phyloP scores from a whole-genome alignment of 2,888 invertebrate species.

The Chymomyza caudatula region DNA sequence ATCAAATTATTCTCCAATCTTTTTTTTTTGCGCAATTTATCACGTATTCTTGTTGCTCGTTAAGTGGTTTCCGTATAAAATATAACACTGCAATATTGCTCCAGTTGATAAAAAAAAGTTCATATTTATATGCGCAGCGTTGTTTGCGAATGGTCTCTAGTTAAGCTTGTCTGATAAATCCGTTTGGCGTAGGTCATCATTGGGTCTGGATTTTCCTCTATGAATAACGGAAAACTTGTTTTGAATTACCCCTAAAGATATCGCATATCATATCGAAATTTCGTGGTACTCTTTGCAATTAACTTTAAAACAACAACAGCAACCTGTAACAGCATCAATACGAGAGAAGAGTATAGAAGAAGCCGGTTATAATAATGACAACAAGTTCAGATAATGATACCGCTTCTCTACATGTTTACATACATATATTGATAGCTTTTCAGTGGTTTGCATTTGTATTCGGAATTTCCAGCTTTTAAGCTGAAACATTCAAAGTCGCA shows the following conservation, averaged over 20 bases:
- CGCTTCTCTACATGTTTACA: slow-evolving; percentile 4
- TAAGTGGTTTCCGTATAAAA: background rate
- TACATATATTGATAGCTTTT: slow-evolving; percentile 44
- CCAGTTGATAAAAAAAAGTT: too few relatives aligned
- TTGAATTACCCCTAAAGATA: background rate
- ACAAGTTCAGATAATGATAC: slow-evolving; percentile 34
- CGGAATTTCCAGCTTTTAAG: slow-evolving; percentile 66
- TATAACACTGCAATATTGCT: too few relatives aligned
- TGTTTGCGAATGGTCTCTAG: too few relatives aligned
- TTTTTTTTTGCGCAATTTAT: slow-evolving; percentile 4
- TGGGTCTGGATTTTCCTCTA: too few relatives aligned
- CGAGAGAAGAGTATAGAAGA: background rate
- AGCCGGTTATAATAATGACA: slow-evolving; percentile 10
- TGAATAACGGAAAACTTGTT: too few relatives aligned
- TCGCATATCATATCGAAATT: too few relatives aligned
- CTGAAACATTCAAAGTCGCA: slow-evolving; percentile 17
- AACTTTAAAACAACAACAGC: slow-evolving; percentile 19
- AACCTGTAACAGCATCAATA: slow-evolving; percentile 15
- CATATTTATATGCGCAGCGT: too few relatives aligned
- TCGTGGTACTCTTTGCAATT: background rate
- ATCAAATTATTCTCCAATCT: slow-evolving; percentile 5
- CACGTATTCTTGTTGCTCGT: background rate
- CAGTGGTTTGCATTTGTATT: slow-evolving; percentile 25
- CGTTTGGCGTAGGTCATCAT: too few relatives aligned
- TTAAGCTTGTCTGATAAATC: too few relatives aligned